A percentile compares a stretch with the other conserved stretches of the same genome.
These are phyloP conservation scores for Oegoconia quadripuncta DNA, from an alignment of 2,888 invertebrate genomes.

Conservation along the genomic window DNA sequence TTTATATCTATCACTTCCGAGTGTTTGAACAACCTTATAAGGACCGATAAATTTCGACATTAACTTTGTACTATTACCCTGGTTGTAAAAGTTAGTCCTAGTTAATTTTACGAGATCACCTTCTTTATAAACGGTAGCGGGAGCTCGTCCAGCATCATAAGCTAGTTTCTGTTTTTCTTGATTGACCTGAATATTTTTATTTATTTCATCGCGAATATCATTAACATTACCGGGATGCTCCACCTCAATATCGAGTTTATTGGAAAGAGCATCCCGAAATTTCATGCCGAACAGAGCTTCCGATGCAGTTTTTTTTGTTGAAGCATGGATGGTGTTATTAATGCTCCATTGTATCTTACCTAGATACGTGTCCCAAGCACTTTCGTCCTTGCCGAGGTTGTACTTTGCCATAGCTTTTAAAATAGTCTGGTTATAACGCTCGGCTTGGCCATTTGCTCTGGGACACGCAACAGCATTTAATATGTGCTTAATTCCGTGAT, in stretches of 20 bases:
- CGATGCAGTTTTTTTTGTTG: constrained; percentile 18
- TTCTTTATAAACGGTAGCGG: constrained; percentile 7
- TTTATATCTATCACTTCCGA: constrained; percentile 21
- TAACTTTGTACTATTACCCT: constrained; percentile 20
- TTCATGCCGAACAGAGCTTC: constrained; percentile 15
- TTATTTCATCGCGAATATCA: not conserved
- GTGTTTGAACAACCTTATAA: constrained; percentile 14
- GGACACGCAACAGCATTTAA: constrained; percentile 26
- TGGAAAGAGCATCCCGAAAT: constrained; percentile 9
- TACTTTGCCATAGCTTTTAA: constrained; percentile 1
- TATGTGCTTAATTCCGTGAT: constrained; percentile 25
- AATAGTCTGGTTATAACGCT: constrained; percentile 11
- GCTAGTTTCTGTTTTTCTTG: constrained; percentile 8
- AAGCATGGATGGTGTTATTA: constrained; percentile 19
- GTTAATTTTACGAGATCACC: constrained; percentile 21
- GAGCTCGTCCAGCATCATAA: constrained; percentile 4
- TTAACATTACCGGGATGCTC: not conserved
- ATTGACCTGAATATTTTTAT: not conserved
- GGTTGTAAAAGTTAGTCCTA: constrained; percentile 17
- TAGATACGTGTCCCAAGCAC: constrained; percentile 17
- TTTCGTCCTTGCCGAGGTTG: constrained; percentile 9
- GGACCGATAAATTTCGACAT: constrained; percentile 23
- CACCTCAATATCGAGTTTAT: constrained; percentile 12
- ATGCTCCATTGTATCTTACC: constrained; percentile 20
- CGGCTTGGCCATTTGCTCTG: too few relatives aligned